Conservation (phyloP, 2,797 vertebrate species). For the Pseudochromis fuscus region DNA sequence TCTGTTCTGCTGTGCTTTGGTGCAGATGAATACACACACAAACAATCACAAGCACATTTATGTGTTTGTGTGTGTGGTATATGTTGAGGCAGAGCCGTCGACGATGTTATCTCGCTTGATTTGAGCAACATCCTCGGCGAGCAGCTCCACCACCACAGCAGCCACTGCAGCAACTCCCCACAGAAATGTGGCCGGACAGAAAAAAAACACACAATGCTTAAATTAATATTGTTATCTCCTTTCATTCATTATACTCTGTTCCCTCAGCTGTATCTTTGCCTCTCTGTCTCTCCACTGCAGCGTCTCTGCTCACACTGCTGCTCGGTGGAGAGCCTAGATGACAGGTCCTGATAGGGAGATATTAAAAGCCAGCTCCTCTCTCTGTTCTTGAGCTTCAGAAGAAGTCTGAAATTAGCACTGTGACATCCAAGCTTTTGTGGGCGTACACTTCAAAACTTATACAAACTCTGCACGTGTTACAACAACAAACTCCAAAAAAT, state of each 20-base stretch:
- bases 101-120: constrained; percentile 30
- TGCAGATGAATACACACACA: constrained; percentile 31
- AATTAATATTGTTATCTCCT: constrained; percentile 6
- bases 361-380: constrained; percentile 30
- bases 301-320: background rate
- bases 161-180: background rate
- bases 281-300: background rate
- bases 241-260: constrained; percentile 10
- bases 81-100: constrained; percentile 11
- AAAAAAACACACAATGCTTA: constrained; percentile 5
- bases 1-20: constrained; percentile 33
- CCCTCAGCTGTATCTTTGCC: background rate
- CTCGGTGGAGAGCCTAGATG: constrained; percentile 15
- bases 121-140: constrained; percentile 30
- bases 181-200: constrained; percentile 6
- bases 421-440: constrained; percentile 5
- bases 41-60: constrained; percentile 6
- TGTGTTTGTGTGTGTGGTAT: background rate
- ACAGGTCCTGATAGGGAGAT: constrained; percentile 32
- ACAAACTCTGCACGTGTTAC: background rate
- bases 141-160: constrained; percentile 33
- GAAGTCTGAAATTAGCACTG: constrained; percentile 30
- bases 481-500: constrained; percentile 1
- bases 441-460: constrained; percentile 3
- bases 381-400: constrained; percentile 13